Conservation (phyloP, 2,797 vertebrate genomes). For the Mallotus villosus region DNA sequence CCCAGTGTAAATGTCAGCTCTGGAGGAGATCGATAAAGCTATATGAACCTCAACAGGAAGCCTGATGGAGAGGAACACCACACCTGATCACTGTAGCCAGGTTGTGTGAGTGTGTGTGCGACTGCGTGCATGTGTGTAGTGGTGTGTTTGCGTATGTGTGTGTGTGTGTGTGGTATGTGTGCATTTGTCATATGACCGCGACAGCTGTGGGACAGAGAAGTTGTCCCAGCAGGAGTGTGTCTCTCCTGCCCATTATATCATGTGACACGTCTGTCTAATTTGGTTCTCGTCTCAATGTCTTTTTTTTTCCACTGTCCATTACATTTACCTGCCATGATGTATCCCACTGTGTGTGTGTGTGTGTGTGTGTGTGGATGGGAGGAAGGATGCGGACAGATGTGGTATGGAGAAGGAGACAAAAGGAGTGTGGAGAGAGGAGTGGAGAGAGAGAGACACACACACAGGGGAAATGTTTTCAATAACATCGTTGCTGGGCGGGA, state of each 20-base stretch:
- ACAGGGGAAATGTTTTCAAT: too few relatives aligned
- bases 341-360: too few relatives aligned
- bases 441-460: background rate
- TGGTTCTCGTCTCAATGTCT: background rate
- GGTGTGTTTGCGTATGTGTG: background rate
- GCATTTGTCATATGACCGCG: background rate
- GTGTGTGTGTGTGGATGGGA: too few relatives aligned
- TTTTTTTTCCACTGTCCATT: too few relatives aligned
- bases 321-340: too few relatives aligned
- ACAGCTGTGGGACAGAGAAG: too few relatives aligned
- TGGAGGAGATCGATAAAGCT: slow-evolving; percentile 70
- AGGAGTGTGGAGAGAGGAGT: slow-evolving; percentile 9
- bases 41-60: slow-evolving; percentile 52
- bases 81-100: slow-evolving; percentile 40
- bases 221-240: background rate
- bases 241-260: background rate
- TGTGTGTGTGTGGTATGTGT: background rate
- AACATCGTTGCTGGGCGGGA: too few relatives aligned
- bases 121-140: background rate
- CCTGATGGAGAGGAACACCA: slow-evolving; percentile 46
- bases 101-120: slow-evolving; percentile 6
- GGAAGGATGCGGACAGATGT: too few relatives aligned
- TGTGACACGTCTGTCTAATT: background rate
- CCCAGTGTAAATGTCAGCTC: slow-evolving; percentile 72
- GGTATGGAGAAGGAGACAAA: background rate